Conservation (phyloP, 2,888 invertebrate species). For the Escarpia spicata region DNA sequence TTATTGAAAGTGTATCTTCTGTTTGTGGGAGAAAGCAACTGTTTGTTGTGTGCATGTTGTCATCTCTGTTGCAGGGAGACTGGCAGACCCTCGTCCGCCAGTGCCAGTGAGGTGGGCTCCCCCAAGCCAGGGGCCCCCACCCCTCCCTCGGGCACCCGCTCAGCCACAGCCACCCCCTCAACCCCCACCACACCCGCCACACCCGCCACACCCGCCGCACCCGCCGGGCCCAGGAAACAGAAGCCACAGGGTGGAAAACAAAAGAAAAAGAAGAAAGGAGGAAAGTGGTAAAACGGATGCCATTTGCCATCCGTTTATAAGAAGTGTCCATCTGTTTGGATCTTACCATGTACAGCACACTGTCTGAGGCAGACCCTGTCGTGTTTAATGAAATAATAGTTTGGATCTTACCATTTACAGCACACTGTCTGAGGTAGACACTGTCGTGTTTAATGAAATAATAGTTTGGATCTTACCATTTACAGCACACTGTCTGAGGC, state of each 20-base stretch:
- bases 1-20: background rate
- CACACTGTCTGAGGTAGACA: background rate
- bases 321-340: too few species aligned
- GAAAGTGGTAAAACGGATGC: constrained; percentile 30
- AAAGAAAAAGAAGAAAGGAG: constrained; percentile 38
- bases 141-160: background rate
- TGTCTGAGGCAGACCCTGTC: background rate
- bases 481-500: too few species aligned
- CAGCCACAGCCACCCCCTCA: constrained; percentile 17
- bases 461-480: too few species aligned
- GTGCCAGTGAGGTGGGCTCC: constrained; percentile 37
- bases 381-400: too few species aligned
- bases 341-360: background rate
- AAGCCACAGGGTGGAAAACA: constrained; percentile 36
- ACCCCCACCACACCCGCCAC: constrained; percentile 28
- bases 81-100: constrained; percentile 32
- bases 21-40: too few species aligned
- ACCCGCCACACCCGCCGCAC: constrained; percentile 26
- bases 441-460: too few species aligned
- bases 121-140: constrained; percentile 32
- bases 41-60: background rate
- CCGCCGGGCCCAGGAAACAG: constrained; percentile 37
- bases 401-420: background rate
- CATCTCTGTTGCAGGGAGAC: constrained; percentile 33
- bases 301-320: background rate